Conservation (phyloP, 2,888 invertebrate genomes). For the Hedychridium roseum region DNA sequence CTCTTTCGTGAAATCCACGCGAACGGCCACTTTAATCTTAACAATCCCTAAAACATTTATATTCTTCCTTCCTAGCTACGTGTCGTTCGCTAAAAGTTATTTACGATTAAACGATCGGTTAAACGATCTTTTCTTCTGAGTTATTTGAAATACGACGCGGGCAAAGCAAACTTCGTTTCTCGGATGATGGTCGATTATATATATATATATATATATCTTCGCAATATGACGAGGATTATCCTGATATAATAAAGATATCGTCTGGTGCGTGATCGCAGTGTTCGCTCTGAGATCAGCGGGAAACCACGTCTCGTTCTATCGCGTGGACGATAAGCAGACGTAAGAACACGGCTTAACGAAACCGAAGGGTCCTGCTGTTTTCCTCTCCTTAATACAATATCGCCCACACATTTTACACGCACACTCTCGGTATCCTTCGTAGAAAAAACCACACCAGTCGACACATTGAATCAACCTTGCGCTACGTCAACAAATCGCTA, state of each 20-base stretch:
- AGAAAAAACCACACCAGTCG: too few relatives aligned
- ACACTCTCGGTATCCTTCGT: too few relatives aligned
- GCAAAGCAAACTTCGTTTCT: conserved; percentile 8
- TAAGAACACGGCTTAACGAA: conserved; percentile 33
- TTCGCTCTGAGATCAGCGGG: conserved; percentile 40
- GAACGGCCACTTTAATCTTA: too few relatives aligned
- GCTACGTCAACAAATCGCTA: too few relatives aligned
- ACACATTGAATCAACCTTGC: too few relatives aligned
- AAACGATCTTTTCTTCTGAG: conserved; percentile 5
- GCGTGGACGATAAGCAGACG: conserved; percentile 31
- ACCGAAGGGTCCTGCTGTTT: conserved; percentile 31
- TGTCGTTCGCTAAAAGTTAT: too few relatives aligned
- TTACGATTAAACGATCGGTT: conserved; percentile 12
- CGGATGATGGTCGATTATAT: conserved; percentile 6
- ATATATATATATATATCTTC: not conserved
- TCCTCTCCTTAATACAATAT: too few relatives aligned
- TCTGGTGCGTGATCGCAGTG: conserved; percentile 40
- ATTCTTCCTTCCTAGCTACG: too few relatives aligned
- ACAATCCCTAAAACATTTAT: too few relatives aligned
- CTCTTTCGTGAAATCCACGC: too few relatives aligned
- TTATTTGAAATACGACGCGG: conserved; percentile 2
- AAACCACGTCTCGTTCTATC: conserved; percentile 39
- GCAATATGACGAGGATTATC: too few relatives aligned
- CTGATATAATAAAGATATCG: conserved; percentile 31
- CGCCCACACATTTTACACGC: too few relatives aligned